These are phyloP conservation scores for Venustaconcha ellipsiformis DNA, from an alignment of 1,140 invertebrate genomes.

Conservation along the genomic window DNA sequence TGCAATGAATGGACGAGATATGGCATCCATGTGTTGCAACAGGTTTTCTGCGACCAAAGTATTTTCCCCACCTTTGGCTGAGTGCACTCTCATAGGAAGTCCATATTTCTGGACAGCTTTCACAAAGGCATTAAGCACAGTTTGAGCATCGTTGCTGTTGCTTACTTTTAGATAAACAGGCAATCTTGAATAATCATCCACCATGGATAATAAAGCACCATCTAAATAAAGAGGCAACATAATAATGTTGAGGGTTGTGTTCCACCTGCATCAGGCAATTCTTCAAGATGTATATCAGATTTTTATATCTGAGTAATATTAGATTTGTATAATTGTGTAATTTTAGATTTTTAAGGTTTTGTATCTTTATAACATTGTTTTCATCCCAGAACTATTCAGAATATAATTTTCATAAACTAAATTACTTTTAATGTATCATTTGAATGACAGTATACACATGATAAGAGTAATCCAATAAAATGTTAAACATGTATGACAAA, in stretches of 20 bases:
- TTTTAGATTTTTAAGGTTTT: too few species aligned
- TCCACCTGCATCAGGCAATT: too few species aligned
- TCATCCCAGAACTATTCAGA: neutral
- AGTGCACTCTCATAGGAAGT: slow-evolving; percentile 30
- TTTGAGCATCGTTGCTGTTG: slow-evolving; percentile 31
- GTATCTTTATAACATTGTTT: neutral
- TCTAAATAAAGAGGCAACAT: slow-evolving; percentile 8
- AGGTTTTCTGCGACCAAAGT: slow-evolving; percentile 33
- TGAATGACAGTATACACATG: too few species aligned
- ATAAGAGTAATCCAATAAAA: too few species aligned
- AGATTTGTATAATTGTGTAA: too few species aligned
- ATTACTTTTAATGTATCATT: neutral
- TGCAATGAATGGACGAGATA: slow-evolving; percentile 5
- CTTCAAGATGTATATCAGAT: neutral
- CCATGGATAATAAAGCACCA: slow-evolving; percentile 43
- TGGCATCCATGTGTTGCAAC: slow-evolving; percentile 7
- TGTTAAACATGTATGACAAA: too few species aligned
- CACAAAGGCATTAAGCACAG: slow-evolving; percentile 28
- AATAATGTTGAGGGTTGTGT: too few species aligned
- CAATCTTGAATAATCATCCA: slow-evolving; percentile 35
- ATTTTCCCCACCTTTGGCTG: slow-evolving; percentile 35
- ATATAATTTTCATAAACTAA: neutral
- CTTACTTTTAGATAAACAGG: slow-evolving; percentile 24
- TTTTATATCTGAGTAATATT: neutral
- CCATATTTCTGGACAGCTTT: slow-evolving; percentile 34